A percentile compares a stretch with the other conserved stretches of the same genome.
phyloP scores from a whole-genome alignment of 2,797 vertebrate genomes.

The Acanthurus tractus region DNA sequence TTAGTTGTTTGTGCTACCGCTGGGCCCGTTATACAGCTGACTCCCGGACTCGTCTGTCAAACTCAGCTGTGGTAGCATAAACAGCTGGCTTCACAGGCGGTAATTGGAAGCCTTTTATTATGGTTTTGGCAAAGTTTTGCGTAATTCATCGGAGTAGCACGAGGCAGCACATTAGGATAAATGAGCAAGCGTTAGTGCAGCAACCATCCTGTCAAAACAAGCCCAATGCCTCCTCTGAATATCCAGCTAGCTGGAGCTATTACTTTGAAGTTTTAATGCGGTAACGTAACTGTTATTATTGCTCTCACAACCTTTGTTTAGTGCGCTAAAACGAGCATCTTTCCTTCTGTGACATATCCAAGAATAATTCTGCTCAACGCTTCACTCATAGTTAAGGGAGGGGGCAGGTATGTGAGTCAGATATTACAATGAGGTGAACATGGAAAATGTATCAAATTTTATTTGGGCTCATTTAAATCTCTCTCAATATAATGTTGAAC shows the following conservation, averaged over 20 bases:
- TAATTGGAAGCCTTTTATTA: background rate
- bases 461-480: background rate
- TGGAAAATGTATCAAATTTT: too few relatives aligned
- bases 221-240: conserved; percentile 24
- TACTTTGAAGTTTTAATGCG: background rate
- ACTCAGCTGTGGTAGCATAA: background rate
- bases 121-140: background rate
- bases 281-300: background rate
- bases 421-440: background rate
- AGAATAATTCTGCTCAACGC: background rate
- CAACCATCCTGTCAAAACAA: conserved; percentile 69
- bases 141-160: background rate
- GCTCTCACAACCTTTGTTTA: background rate
- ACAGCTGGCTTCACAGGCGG: background rate
- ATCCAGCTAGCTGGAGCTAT: background rate
- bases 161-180: background rate
- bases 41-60: conserved; percentile 20
- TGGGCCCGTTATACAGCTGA: conserved; percentile 50
- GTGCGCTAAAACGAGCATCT: background rate
- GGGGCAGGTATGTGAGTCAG: background rate
- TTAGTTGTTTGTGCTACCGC: conserved; percentile 24
- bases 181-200: conserved; percentile 25
- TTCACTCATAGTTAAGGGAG: background rate
- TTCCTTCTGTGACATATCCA: background rate
- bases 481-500: background rate